A percentile compares a stretch with the other conserved stretches of the same genome.
These are phyloP conservation scores for Xylocopa sonorina DNA, from an alignment of 1,140 invertebrate species.

Conservation along the genomic window DNA sequence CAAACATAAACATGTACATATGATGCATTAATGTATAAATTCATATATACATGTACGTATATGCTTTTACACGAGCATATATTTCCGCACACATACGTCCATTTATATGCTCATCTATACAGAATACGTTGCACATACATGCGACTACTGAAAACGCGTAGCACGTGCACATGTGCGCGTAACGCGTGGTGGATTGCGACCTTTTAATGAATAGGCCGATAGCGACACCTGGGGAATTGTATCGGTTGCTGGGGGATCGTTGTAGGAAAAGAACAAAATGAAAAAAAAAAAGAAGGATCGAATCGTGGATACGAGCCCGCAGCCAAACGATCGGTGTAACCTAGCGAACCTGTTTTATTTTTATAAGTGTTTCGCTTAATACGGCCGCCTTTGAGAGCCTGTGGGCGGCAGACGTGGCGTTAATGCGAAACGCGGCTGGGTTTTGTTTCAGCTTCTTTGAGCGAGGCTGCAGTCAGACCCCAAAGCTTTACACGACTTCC, in stretches of 20 bases:
- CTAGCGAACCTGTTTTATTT: conserved; percentile 29
- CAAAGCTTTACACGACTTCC: not conserved
- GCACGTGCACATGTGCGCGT: not conserved
- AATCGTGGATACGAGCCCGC: conserved; percentile 22
- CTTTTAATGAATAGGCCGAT: conserved; percentile 59
- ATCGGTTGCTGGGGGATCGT: conserved; percentile 26
- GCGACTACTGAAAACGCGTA: no score
- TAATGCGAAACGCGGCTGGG: not conserved
- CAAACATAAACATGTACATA: no score
- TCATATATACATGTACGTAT: no score
- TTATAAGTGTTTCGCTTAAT: conserved; percentile 27
- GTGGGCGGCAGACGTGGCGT: not conserved
- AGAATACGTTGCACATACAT: no score
- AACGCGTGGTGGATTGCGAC: not conserved
- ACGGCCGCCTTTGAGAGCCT: not conserved
- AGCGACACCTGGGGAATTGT: conserved; percentile 49
- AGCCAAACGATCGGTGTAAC: conserved; percentile 30
- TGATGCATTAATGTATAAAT: no score
- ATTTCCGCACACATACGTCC: no score
- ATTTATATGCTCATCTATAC: no score
- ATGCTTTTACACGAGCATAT: no score
- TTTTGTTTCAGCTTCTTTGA: not conserved
- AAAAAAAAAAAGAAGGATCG: no score
- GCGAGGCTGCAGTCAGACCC: not conserved
- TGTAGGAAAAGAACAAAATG: no score